Base-by-base conservation (phyloP, 2,888 invertebrate species). In the Tenthredo distinguenda region DNA sequence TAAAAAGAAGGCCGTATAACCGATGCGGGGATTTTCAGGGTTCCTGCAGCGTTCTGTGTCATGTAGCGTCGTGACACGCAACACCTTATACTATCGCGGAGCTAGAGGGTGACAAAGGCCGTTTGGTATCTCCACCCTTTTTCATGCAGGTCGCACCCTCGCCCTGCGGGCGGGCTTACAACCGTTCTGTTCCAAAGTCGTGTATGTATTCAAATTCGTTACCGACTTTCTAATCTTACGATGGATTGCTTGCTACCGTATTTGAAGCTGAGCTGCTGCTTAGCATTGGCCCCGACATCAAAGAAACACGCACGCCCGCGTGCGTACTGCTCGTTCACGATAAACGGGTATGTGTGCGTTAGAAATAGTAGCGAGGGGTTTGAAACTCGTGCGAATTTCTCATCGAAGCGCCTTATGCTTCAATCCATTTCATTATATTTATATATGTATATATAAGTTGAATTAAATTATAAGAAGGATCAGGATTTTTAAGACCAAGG, bases 211-310 rank as follows among this genome's bases (percentile, higher is more conserved):
- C 58, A 81, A 81, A 81, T 81, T 81, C 81, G 81, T 81, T 81
- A 81, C 58, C 81, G 62, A 81, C 81, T 81, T 81, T 81, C 81
- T 81, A 81, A 81, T 81, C 81, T 81, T 81, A 81, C 81, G 81
- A 81, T 81, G 81, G 62, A 81, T 81, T 81, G 81, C 81, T 81
- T 37, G 81, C 81, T 81, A 81, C 81, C 81, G 81, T 81, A 81
- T 81, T 81, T 81, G 81, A 81, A 50, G 81, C 81, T 81, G 58
- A 81, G 62, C 58, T 34, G 21, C 81, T 81, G 81, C 81, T 81
- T 81, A 81, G 81, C 81, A 81, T 81, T 62, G 81, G 81, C 62
- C 68, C 40, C 58, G 37, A 81, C 81, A 81, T 81, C 81, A 81
- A 81, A 81, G 81, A 21, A 81, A 58, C 81, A 81, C 81, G 81